Base-by-base conservation (phyloP, 2,113 vertebrate genomes). In the Serinus canaria region DNA sequence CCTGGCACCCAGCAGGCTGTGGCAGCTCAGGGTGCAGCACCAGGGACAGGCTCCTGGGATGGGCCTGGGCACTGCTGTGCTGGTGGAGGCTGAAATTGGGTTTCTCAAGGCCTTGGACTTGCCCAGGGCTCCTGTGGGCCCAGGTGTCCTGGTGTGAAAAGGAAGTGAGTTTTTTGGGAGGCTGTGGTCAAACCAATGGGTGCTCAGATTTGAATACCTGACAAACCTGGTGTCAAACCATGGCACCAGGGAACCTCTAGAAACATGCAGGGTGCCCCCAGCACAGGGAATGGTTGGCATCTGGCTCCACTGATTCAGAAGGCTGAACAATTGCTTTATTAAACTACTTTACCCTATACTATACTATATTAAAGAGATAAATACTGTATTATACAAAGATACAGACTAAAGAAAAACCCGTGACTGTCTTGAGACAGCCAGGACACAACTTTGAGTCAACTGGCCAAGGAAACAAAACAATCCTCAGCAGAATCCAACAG, bases 1-100 rank as follows among this genome's bases (percentile, higher is more conserved):
- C 37, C 37, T 37, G 2, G 15, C 31, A 20, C 1, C 0, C 3
- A 9, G 2, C 11, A 20, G 0, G 1, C 18, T 3, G 4, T 50
- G 7, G 37, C 33, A 4, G 17, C 21, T 2, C 30, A 2, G 0
- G 0, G 17, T 1, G 6, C 37, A 31, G 62, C 20, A 1, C 25
- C 11, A 2, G 16, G 0, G 7, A 10, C 1, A 8, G 46, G n/a
- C 44, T 41, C 46, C 41, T 43, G 13, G 5, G 3, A 3, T 5
- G n/a, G 39, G 9, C 7, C 39, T 43, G 15, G 13, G 37, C 55
- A 7, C 31, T 13, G 41, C 46, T 14, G 6, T 33, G 14, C n/a
- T 35, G 10, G 18, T 3, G 16, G 64, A 35, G 85, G 28, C 39
- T 78, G 53, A 14, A 30, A 39, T 0, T 33, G 1, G 4, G 10